Percentiles rank a stretch among this genome's conserved stretches.
Evolutionary conservation across 2,888 invertebrate species (phyloP).

Genomic region (Sicus ferrugineus): DNA sequence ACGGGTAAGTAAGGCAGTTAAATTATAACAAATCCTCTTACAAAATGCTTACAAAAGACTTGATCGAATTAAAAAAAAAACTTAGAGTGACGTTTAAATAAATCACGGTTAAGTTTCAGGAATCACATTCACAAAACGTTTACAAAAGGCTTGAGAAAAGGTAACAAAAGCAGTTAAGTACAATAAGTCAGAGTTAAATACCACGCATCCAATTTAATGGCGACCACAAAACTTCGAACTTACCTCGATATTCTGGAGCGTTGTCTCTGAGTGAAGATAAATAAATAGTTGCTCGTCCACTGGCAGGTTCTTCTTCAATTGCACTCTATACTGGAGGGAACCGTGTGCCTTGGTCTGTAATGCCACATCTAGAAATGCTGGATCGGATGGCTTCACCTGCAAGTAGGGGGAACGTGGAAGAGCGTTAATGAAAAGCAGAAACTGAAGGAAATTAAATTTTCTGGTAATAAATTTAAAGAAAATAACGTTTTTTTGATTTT

Average conservation of each 20-base stretch:
- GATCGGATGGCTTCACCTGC: conserved; percentile 62
- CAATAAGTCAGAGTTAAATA: background rate
- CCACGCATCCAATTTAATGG: background rate
- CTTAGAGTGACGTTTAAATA: no score
- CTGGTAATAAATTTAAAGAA: no score
- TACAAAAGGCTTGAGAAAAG: no score
- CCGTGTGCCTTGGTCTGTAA: conserved; percentile 58
- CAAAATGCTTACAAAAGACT: no score
- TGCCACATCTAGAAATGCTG: conserved; percentile 54
- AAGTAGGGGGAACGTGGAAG: no score
- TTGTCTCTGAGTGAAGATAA: conserved; percentile 59
- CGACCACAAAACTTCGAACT: conserved; percentile 39
- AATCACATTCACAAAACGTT: no score
- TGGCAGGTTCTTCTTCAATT: conserved; percentile 53
- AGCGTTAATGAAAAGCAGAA: background rate
- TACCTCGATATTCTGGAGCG: conserved; percentile 61
- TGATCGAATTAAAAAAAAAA: no score
- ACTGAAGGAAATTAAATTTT: background rate
- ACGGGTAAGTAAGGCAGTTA: no score
- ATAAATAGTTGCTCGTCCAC: conserved; percentile 58
- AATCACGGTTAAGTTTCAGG: no score
- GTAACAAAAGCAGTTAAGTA: no score
- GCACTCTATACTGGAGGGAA: conserved; percentile 57
- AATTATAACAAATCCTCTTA: no score
- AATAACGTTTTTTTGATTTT: no score